Evolutionary conservation across 1,140 invertebrate species (phyloP), one percentile per base, ranked within the genome.

Genomic region (Melitaea cinxia): DNA sequence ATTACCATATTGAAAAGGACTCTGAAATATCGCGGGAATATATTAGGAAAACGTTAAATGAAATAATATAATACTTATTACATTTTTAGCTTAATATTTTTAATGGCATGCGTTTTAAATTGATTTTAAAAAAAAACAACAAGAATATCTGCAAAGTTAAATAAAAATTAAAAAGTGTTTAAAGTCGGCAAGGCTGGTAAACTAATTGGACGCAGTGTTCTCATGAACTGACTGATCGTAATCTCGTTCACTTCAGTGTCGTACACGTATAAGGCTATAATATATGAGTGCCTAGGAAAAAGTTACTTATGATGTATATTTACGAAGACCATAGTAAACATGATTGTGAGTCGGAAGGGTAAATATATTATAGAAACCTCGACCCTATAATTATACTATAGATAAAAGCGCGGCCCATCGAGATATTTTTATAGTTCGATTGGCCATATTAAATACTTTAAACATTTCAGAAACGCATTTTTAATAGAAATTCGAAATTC

Each of bases 241-340:
- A 33, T 60, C 35, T 55, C 50, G 54, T 58, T 66, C 39, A 57
- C 39, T 50, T 50, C 57, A 52, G 53, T 73, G 61, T 66, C 62
- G 59, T 72, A 75, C 74, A 77, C 59, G 65, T 72, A 65, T 62
- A 80, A 87, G 83, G 87, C 83, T 88, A 82, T 77, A 70, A 72
- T 82, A 70, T 83, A 84, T 58, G 79, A 89, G 87, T 88, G 87
- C 87, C 87, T 89, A 87, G 80, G 72, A 82, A 77, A n/a, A 88
- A 69, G 82, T 82, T 80, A 88, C 81, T 89, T 89, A 89, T 85
- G 83, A 86, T 85, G 71, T 85, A 87, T 79, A 78, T 84, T 82
- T 82, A 85, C 70, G 70, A 81, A 75, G 83, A 88, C 83, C 87
- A 88, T 75, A 75, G 75, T 80, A 82, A 82, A 75, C 83, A 82